phyloP scores from a whole-genome alignment of 2,113 vertebrate genomes.

The Periophthalmus modestus region DNA sequence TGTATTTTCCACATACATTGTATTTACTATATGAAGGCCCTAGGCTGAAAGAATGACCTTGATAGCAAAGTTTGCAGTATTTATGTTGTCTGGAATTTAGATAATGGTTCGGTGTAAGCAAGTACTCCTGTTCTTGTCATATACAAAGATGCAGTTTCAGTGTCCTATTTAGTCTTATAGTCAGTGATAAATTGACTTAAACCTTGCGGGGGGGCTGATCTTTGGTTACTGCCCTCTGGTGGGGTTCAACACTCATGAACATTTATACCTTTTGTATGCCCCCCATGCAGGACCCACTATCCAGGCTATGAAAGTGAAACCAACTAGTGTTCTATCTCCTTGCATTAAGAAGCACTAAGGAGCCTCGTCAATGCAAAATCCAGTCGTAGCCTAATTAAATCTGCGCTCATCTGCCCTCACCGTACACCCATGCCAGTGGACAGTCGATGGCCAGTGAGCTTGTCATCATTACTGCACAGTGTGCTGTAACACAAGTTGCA shows the following conservation, averaged over 20 bases:
- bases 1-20: too few species aligned
- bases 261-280: background rate
- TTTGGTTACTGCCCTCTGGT: background rate
- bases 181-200: background rate
- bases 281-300: background rate
- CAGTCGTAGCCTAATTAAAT: slow-evolving; percentile 60
- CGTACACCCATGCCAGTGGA: slow-evolving; percentile 31
- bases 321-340: background rate
- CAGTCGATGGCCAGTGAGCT: slow-evolving; percentile 46
- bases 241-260: background rate
- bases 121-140: background rate
- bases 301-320: background rate
- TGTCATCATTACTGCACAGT: slow-evolving; percentile 69
- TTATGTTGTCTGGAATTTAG: too few species aligned
- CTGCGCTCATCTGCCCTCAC: slow-evolving; percentile 38
- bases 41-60: too few species aligned
- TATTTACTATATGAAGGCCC: too few species aligned
- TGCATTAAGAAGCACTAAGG: background rate
- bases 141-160: background rate
- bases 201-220: background rate
- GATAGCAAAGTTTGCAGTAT: too few species aligned
- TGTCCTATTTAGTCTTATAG: background rate
- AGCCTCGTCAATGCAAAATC: slow-evolving; percentile 33
- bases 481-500: slow-evolving; percentile 71
- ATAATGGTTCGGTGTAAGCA: background rate